These are phyloP conservation scores for Lasioglossum villosulum DNA, from an alignment of 2,888 invertebrate species.

Conservation along the genomic window DNA sequence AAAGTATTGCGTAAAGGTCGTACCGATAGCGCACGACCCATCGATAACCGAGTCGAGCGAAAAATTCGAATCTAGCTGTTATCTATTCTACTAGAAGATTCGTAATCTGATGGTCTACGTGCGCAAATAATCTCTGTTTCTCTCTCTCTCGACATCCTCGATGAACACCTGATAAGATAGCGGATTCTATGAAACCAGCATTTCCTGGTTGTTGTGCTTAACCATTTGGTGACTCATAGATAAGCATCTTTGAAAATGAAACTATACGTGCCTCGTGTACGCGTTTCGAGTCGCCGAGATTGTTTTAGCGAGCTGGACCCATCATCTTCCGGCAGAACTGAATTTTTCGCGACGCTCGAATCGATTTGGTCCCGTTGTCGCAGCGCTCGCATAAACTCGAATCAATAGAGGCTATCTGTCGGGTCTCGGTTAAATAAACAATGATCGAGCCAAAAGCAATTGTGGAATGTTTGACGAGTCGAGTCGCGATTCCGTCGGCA, in stretches of 20 bases:
- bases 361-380: conserved; percentile 27
- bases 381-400: conserved; percentile 51
- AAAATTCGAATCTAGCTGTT: conserved; percentile 18
- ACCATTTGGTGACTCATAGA: conserved; percentile 24
- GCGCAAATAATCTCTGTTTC: conserved; percentile 27
- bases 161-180: conserved; percentile 45
- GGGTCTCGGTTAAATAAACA: conserved; percentile 63
- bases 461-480: conserved; percentile 44
- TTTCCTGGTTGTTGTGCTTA: conserved; percentile 19
- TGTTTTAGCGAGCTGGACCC: not conserved
- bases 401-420: conserved; percentile 66
- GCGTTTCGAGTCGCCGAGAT: not conserved
- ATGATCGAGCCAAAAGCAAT: conserved; percentile 59
- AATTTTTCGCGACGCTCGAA: not conserved
- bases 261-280: not conserved
- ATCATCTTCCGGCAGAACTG: conserved; percentile 2
- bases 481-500: conserved; percentile 36
- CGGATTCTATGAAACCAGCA: conserved; percentile 28
- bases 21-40: not conserved
- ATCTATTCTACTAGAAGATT: conserved; percentile 2
- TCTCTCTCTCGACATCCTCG: not conserved
- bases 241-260: conserved; percentile 14
- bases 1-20: conserved; percentile 17
- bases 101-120: conserved; percentile 12
- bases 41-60: conserved; percentile 21